Base-by-base conservation (phyloP, 2,888 invertebrate genomes). In the Aphodius sticticus region DNA sequence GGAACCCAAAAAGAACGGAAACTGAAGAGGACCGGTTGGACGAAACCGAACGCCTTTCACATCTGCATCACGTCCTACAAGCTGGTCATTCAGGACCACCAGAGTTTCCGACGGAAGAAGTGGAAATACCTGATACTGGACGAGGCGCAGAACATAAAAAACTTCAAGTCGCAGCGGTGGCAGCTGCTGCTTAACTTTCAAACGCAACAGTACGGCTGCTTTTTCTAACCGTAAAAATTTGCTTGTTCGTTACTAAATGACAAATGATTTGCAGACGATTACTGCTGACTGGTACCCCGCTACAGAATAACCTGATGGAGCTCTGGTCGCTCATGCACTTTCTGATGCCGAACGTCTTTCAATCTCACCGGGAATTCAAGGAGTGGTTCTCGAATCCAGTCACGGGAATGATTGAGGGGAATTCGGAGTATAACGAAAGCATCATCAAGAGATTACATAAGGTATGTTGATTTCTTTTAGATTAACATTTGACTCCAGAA, bases 311-410 rank as follows among this genome's bases (percentile, higher is more conserved):
- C 88, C 90, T 99, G 85, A 96, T 97, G 96, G 98, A 99, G 91
- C 91, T 99, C 84, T 99, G 99, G 98, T 98, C 98, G 26, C 91
- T 99, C 81, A 97, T 99, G 97, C 98, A 99, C 91, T 99, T 99
- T 90, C 92, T 99, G 77, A 98, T 99, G 98, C 99, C 99, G 71
- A 95, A 96, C 89, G 96, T 98, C 84, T 99, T 99, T 91, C 96
- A 97, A 84, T 97, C 97, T 76, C 97, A 99, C 91, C 93, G 96
- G 78, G 98, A 99, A 90, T 98, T 97, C 89, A 97, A 98, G 89
- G 98, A 98, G 90, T 99, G 99, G 99, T 99, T 99, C 92, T 96
- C 97, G 80, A 97, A 97, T 90, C 99, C 98, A 71, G 96, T 99
- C 82, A 96, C 97, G 35, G 97, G 96, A 81, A 97, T 98, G 97